Evolutionary conservation across 2,888 invertebrate species (phyloP), one percentile per base, ranked within the genome.

Genomic region (Epinotia demarniana): DNA sequence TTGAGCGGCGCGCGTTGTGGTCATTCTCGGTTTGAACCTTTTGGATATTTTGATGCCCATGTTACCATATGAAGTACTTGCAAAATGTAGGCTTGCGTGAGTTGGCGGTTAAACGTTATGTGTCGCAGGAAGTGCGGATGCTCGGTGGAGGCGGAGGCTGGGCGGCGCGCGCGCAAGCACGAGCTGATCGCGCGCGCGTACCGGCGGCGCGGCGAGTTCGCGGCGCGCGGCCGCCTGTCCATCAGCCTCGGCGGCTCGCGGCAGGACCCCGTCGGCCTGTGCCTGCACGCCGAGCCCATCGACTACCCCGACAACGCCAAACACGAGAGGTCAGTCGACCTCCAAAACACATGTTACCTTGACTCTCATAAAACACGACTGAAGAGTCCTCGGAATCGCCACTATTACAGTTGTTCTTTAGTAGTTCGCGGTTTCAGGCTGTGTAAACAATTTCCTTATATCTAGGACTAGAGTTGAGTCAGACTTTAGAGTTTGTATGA

Each of bases 141-240:
- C 79, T 97, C 97, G 0, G 96, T 97, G 76, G 96, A 96, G 83
- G 90, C 89, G 67, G 93, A 92, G 73, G 87, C 86, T 80, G 83
- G 87, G 16, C 90, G 93, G 0, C 96, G 97, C 86, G 95, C 95
- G 80, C 96, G 96, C 83, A 98, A 98, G 85, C 98, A 99, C 90
- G 97, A 98, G 91, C 96, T 99, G 66, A 98, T 99, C 73, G 97
- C 98, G 23, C 97, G 98, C 87, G 98, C 98, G 0, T 99, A 97
- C 94, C 97, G 97, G 0, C 97, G 98, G 75, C 95, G 98, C 60
- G 97, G 97, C 82, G 97, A 97, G 84, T 96, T 98, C 83, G 96
- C 97, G 80, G 96, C 96, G 84, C 97, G 97, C 80, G 98, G 98
- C 9, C 95, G 97, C 13, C 95, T 99, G 62, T 98, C 98, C 62